Evolutionary conservation across 1,140 invertebrate genomes (phyloP), one percentile per base, ranked within the genome.

Genomic region (Drosophila cardini): DNA sequence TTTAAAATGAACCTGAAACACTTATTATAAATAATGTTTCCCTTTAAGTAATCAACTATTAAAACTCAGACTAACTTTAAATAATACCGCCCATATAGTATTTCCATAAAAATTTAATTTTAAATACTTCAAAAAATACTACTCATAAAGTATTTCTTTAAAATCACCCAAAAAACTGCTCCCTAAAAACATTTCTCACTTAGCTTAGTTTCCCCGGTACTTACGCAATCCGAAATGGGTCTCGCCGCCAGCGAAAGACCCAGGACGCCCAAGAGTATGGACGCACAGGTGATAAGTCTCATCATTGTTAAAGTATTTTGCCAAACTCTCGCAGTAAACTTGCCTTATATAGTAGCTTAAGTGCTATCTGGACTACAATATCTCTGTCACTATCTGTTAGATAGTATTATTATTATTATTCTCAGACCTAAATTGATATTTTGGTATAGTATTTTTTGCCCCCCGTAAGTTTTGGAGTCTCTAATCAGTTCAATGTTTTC

Each of bases 181-280:
- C 21, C 1, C 1, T 26, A 26, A 26, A 26, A 26, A 5, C 5
- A 26, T 26, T 26, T 26, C 21, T 26, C 4, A 21, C 21, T 26
- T 26, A 26, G 21, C 5, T 4, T 36, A 15, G 5, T 15, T 52
- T 18, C 10, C 10, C 21, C 21, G 21, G 9, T 1, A 68, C 84
- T 83, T 75, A 87, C 84, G 72, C 84, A 87, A 75, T 87, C 84
- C 4, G 84, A 87, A 48, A 87, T 89, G 18, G 84, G 84, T 10
- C 84, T 60, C 0, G 40, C 84, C 18, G 76, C 84, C 65, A 78
- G 10, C 10, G 48, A 76, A 6, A 72, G 56, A 15, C 80, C 73
- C 30, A 89, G 62, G 7, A 72, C 40, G 45, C 65, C 67, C 53
- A 89, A 18, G 10, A 83, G 30, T 6, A 89, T 7, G 30, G n/a